These are phyloP conservation scores for Acrocephalus arundinaceus DNA, from an alignment of 2,113 vertebrate species.

Conservation along the genomic window DNA sequence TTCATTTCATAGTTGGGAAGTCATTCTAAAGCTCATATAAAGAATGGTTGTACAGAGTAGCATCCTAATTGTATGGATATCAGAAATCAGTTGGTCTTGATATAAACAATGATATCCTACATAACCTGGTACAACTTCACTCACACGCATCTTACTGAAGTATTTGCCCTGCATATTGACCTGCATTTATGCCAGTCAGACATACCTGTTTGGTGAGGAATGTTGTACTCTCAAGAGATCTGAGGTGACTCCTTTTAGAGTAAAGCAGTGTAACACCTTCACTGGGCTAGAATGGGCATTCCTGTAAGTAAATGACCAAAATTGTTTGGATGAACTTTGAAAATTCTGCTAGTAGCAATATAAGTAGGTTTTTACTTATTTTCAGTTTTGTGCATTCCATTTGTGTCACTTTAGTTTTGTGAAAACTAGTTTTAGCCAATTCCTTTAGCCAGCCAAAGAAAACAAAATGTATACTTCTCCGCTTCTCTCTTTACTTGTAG, in stretches of 20 bases:
- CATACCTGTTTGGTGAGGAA: background rate
- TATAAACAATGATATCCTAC: background rate
- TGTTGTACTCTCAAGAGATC: background rate
- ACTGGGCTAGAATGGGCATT: background rate
- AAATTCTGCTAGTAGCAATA: background rate
- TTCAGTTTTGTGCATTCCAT: background rate
- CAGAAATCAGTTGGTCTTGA: background rate
- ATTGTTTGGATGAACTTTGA: background rate
- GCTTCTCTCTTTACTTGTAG: background rate
- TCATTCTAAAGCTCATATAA: background rate
- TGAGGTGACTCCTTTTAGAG: background rate
- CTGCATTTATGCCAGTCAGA: background rate
- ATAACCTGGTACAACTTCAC: background rate
- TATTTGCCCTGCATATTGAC: background rate
- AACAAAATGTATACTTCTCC: background rate
- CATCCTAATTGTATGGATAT: background rate
- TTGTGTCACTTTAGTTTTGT: background rate
- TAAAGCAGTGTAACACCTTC: background rate
- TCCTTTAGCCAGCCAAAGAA: background rate
- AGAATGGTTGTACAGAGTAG: background rate
- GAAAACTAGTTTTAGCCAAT: background rate
- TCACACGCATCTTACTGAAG: rapidly evolving
- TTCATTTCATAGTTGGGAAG: background rate
- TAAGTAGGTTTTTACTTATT: background rate
- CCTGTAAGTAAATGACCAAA: background rate